Base-by-base conservation (phyloP, 2,888 invertebrate species). In the Stenolophus ochropezus region DNA sequence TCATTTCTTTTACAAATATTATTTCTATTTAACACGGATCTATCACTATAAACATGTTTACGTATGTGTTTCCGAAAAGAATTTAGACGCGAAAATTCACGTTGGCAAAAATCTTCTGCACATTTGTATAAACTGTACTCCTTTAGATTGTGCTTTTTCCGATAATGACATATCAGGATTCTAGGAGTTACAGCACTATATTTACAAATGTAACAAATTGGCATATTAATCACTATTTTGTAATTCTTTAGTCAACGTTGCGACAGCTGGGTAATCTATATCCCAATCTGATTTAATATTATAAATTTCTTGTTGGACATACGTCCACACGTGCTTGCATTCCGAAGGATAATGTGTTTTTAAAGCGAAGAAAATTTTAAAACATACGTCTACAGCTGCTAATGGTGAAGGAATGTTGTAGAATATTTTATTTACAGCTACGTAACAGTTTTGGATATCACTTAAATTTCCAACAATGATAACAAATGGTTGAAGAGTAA, bases 21-120 rank as follows among this genome's bases (percentile, higher is more conserved):
- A 21, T 23, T 25, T 21, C 23, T 11, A n/a, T 61, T 27, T 42
- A 33, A 5, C 1, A 18, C 11, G n/a, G 6, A 18, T 33, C 3
- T 33, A 2, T 2, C 33, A 8, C 33, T 33, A 33, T 33, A 33
- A 33, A 33, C 33, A 33, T 33, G 33, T 33, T 33, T 33, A 33
- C 58, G 18, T 58, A 71, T 42, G 18, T 71, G 69, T 20, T 71
- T 71, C 14, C 69, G 8, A 71, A 42, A 71, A 42, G 69, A 71
- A 42, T 71, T 71, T 18, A 71, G 27, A 4, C 20, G 8, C 6
- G 42, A 71, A 71, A 71, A 71, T 71, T 71, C 16, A 27, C 69
- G 27, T n/a, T 71, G 4, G 18, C 33, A 71, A 42, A 42, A 42
- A 42, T 18, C 5, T 33, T 71, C 69, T n/a, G 5, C 11, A 71